Evolutionary conservation across 2,113 vertebrate species (phyloP).

Genomic region (Ailuropoda melanoleuca): DNA sequence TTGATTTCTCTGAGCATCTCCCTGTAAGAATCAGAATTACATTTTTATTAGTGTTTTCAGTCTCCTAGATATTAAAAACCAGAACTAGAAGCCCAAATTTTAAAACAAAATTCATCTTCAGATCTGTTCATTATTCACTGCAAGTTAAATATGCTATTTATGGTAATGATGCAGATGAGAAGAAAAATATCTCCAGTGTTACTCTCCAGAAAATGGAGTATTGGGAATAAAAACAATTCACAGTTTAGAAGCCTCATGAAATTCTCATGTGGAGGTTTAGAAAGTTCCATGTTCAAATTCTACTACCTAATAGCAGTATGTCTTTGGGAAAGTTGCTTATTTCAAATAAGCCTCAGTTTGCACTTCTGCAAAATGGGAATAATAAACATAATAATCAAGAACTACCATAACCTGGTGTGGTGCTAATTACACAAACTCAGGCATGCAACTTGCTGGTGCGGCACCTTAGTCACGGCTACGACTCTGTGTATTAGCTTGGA

Average conservation of each 20-base stretch:
- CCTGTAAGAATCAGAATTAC: not conserved
- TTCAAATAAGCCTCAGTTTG: not conserved
- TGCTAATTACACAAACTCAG: not conserved
- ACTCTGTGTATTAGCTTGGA: not conserved
- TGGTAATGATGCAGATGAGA: not conserved
- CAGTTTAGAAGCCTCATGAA: not conserved
- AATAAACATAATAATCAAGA: not conserved
- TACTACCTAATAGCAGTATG: not conserved
- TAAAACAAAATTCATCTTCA: not conserved
- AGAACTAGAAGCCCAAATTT: not conserved
- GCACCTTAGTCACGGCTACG: not conserved
- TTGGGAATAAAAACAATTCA: not conserved
- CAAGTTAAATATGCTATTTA: not conserved
- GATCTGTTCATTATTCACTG: not conserved
- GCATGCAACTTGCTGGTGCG: not conserved
- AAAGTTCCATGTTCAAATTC: not conserved
- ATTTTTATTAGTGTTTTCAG: not conserved
- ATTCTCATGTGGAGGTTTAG: not conserved
- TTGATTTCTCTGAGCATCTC: not conserved
- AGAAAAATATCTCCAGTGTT: not conserved
- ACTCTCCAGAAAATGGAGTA: not conserved
- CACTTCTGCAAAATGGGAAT: not conserved
- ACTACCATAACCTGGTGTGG: accelerated
- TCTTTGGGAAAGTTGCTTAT: not conserved
- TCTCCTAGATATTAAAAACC: not conserved